These are phyloP conservation scores for Felis catus DNA, from an alignment of 2,113 vertebrate genomes.

Conservation along the genomic window F.catus_Fca126_mat1.0 CM031426.1:20355001-20355500, in stretches of 20 bases:
- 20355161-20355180: not conserved
- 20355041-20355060: not conserved
- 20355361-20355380: constrained; percentile 44
- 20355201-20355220: constrained; percentile 80
- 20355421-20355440: rapidly evolving
- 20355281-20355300: constrained; percentile 94
- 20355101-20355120: not conserved
- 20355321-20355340: constrained; percentile 68
- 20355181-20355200: constrained; percentile 70
- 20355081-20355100: constrained; percentile 9
- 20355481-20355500: not conserved
- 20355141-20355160: constrained; percentile 52
- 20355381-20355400: not conserved
- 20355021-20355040: not conserved
- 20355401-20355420: not conserved
- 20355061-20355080: not conserved
- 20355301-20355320: constrained; percentile 93
- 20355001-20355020: not conserved
- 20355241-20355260: constrained; percentile 98
- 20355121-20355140: not conserved
- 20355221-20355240: constrained; percentile 99
- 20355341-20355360: constrained; percentile 26
- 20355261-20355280: constrained; percentile 98
- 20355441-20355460: not conserved
- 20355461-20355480: not conserved